phyloP scores from a whole-genome alignment of 2,797 vertebrate genomes.

The Pangasius larnaudii region DNA sequence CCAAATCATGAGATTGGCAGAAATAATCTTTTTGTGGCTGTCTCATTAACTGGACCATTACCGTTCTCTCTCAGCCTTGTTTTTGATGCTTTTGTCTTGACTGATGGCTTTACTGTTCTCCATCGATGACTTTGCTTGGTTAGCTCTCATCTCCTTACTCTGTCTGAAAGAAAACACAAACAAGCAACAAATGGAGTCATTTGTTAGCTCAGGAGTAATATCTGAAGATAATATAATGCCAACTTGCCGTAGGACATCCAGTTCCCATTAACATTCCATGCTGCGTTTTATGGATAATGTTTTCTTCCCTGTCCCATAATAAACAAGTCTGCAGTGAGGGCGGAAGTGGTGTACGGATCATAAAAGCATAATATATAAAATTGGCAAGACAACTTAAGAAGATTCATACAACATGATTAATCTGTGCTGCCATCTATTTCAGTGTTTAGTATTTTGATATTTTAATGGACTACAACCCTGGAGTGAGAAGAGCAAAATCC shows the following conservation, averaged over 20 bases:
- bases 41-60: constrained; percentile 59
- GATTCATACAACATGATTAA: constrained; percentile 20
- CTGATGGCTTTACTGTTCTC: constrained; percentile 90
- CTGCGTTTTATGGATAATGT: constrained; percentile 40
- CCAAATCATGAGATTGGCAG: background rate
- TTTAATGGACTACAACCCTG: constrained; percentile 28
- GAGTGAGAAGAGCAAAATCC: constrained; percentile 10
- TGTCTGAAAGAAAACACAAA: constrained; percentile 68
- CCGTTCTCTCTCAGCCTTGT: constrained; percentile 88
- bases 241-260: constrained; percentile 41
- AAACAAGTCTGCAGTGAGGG: constrained; percentile 4
- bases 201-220: constrained; percentile 38
- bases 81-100: constrained; percentile 89
- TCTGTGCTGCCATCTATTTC: constrained; percentile 9
- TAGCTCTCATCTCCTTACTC: constrained; percentile 87
- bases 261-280: constrained; percentile 36
- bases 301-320: constrained; percentile 29
- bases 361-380: constrained; percentile 30
- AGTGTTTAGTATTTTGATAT: constrained; percentile 5
- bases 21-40: background rate
- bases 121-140: constrained; percentile 90
- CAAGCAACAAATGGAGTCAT: constrained; percentile 30
- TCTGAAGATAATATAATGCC: constrained; percentile 35
- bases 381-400: constrained; percentile 1
- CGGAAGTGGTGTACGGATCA: background rate